Conservation (phyloP, 2,113 vertebrate species). For the Sinocyclocheilus maitianheensis region DNA sequence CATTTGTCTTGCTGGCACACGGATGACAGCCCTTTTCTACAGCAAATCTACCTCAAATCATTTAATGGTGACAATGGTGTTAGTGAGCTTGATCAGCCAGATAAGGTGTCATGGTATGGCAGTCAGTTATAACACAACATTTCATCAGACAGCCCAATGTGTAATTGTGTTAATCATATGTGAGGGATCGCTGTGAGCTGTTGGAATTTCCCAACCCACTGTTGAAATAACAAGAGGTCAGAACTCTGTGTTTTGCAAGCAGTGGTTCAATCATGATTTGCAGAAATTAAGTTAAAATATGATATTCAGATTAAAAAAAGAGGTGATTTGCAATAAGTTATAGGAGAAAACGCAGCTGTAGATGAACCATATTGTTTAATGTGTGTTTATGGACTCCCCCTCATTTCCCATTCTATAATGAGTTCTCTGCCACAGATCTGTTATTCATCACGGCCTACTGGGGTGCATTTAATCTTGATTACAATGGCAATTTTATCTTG, state of each 20-base stretch:
- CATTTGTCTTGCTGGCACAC: constrained; percentile 44
- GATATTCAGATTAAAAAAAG: constrained; percentile 15
- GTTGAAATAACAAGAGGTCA: constrained; percentile 33
- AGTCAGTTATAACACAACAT: constrained; percentile 1
- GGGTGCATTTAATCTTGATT: constrained; percentile 39
- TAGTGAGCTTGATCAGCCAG: not conserved
- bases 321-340: constrained; percentile 19
- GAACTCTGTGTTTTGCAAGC: not conserved
- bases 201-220: not conserved
- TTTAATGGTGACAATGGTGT: not conserved
- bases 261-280: constrained; percentile 8
- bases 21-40: constrained; percentile 21
- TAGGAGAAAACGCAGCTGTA: not conserved
- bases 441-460: constrained; percentile 30
- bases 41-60: constrained; percentile 3
- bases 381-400: not conserved
- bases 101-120: not conserved
- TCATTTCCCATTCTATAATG: constrained; percentile 28
- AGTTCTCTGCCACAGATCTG: not conserved
- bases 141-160: constrained; percentile 33
- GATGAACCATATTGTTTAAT: constrained; percentile 12
- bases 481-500: constrained; percentile 36
- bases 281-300: constrained; percentile 16
- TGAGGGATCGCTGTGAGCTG: not conserved
- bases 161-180: constrained; percentile 29